phyloP scores from a whole-genome alignment of 1,140 invertebrate genomes.

The Drosophila ercepeae region DNA sequence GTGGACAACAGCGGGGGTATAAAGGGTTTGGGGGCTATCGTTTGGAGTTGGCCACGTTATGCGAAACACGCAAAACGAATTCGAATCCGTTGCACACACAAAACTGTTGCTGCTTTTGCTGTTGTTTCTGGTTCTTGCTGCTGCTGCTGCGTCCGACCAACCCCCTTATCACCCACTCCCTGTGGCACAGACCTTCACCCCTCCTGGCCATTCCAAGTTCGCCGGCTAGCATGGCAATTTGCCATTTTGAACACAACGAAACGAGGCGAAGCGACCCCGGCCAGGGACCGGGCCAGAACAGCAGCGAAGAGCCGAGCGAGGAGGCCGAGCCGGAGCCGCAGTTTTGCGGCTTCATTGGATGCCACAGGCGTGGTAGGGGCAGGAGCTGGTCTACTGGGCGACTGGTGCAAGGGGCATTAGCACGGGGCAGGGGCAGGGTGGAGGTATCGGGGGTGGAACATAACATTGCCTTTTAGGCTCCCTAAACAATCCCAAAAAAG shows the following conservation, averaged over 20 bases:
- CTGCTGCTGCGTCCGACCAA: constrained; percentile 6
- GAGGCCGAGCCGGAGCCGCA: constrained; percentile 62
- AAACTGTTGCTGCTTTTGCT: constrained; percentile 32
- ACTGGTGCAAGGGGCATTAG: constrained; percentile 8
- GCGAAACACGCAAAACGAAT: constrained; percentile 80
- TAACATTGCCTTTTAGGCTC: constrained; percentile 20
- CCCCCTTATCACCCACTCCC: constrained; percentile 15
- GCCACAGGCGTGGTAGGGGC: constrained; percentile 58
- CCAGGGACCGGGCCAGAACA: constrained; percentile 8
- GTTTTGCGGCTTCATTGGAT: constrained; percentile 80
- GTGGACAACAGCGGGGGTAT: constrained; percentile 14
- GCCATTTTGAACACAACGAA: constrained; percentile 76
- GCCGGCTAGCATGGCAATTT: constrained; percentile 74
- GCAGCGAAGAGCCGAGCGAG: constrained; percentile 24
- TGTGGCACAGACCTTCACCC: constrained; percentile 6
- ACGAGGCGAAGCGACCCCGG: constrained; percentile 36
- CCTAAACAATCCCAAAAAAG: constrained; percentile 19
- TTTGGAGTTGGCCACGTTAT: constrained; percentile 43
- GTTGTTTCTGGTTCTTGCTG: not conserved
- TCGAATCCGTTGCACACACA: constrained; percentile 58
- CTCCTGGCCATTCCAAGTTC: constrained; percentile 2
- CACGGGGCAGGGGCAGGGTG: constrained; percentile 18
- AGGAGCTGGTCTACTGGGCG: not conserved
- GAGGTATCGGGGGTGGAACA: constrained; percentile 3
- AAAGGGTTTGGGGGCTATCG: not conserved